Conservation (phyloP, 1,140 invertebrate species). For the Aradophagus sp. region DNA sequence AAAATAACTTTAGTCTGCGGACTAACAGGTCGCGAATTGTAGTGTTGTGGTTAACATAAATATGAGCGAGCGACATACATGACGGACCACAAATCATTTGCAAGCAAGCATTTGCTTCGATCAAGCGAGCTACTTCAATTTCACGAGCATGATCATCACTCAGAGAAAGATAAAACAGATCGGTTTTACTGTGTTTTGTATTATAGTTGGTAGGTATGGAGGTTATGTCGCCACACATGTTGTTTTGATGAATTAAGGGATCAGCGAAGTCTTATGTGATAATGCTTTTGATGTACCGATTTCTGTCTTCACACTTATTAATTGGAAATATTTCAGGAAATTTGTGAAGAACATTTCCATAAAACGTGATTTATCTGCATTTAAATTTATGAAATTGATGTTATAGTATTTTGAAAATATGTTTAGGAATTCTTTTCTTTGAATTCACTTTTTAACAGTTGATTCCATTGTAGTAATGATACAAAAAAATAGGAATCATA, state of each 20-base stretch:
- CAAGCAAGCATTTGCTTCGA: constrained; percentile 12
- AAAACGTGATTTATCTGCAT: too few species aligned
- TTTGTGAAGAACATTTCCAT: too few species aligned
- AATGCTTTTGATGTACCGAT: constrained; percentile 5
- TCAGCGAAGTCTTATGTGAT: too few species aligned
- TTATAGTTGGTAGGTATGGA: constrained; percentile 5
- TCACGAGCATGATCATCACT: constrained; percentile 63
- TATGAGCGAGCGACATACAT: constrained; percentile 11
- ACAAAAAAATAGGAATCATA: background rate
- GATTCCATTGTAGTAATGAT: too few species aligned
- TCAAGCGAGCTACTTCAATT: constrained; percentile 55
- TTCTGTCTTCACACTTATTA: background rate
- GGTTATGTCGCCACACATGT: constrained; percentile 14
- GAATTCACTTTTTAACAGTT: too few species aligned
- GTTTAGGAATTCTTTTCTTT: too few species aligned
- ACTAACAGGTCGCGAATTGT: constrained; percentile 3
- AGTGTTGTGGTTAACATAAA: constrained; percentile 6
- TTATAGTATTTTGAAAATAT: too few species aligned
- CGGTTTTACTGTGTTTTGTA: constrained; percentile 3
- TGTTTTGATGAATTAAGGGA: too few species aligned
- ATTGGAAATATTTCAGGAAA: too few species aligned
- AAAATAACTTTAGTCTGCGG: too few species aligned
- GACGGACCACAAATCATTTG: constrained; percentile 9
- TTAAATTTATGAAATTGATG: too few species aligned
- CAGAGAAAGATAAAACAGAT: constrained; percentile 69